Base-by-base conservation (phyloP, 2,797 vertebrate species). In the Microchirus variegatus region DNA sequence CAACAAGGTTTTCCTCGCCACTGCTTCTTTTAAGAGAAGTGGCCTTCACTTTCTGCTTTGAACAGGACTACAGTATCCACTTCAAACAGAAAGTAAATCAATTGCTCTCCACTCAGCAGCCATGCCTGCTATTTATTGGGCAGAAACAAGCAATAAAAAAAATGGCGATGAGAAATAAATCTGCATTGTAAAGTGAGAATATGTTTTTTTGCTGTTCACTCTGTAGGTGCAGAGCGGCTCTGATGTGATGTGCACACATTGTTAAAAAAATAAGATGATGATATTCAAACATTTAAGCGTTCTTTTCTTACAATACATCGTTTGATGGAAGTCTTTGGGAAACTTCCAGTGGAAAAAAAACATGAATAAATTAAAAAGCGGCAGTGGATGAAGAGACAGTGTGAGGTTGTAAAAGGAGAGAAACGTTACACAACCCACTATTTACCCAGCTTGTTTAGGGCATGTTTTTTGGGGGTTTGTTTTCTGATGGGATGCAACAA, bases 401-500 rank as follows among this genome's bases (percentile, higher is more conserved):
- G 59, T 58, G 36, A 54, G 38, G 8, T 11, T 48, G 53, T 16
- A 35, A 53, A 69, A 59, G 42, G 57, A 56, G 44, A 76, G 17
- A 50, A 15, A 49, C 43, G 43, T 73, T 50, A 57, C 57, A 67
- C 26, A 75, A 69, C 73, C 74, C 67, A 83, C 52, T 80, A 67
- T 87, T 83, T 82, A 83, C 49, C 60, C 64, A 77, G 63, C 18
- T 56, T 68, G 49, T 83, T 83, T 60, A 58, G 76, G 57, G 59
- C 69, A 74, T 63, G 57, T 79, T 73, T 5, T 40, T 53, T n/a
- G n/a, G n/a, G n/a, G n/a, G n/a, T n/a, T 72, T 78, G 68, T 74
- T 81, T 77, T 79, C 60, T 83, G 84, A 87, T 83, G 68, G 87
- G 66, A 77, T 77, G 63, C 73, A 75, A 56, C 48, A 81, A 81